Base-by-base conservation (phyloP, 2,888 invertebrate species). In the Venusia cambrica region DNA sequence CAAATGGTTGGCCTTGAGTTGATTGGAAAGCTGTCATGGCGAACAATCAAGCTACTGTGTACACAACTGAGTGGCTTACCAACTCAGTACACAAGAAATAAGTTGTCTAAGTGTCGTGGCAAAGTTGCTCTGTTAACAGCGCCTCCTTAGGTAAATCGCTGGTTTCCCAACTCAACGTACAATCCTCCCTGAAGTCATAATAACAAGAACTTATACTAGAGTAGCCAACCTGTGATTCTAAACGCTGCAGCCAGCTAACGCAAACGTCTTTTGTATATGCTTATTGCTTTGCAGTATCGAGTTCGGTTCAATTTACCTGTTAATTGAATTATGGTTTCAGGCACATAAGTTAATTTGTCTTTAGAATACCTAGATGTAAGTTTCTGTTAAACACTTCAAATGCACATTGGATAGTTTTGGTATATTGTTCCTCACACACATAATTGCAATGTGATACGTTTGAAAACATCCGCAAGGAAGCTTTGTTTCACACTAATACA, bases 61-160 rank as follows among this genome's bases (percentile, higher is more conserved):
- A 76, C 67, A 78, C 69, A 77, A 74, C 71, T 57, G 71, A 71
- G 72, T 75, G 69, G 73, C 76, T 81, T 73, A 73, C 70, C 57
- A 74, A 79, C 73, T 75, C 71, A 57, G 59, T 55, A 73, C 73
- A 80, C 84, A 80, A 83, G 85, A 84, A 85, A 84, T 84, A 83
- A 85, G 84, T 84, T 85, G 83, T 83, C 84, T 80, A 83, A 85
- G 81, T 81, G 80, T 81, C 80, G 63, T 66, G 74, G 64, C 69
- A 67, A 84, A 84, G 80, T 85, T 85, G 63, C 62, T 75, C 79
- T 59, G 77, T 74, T 76, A 77, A 68, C 74, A 76, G 69, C 71
- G 71, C 68, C 77, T 77, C 63, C 74, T 73, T 77, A 83, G 76
- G 80, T 81, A 83, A 81, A 85, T 77, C 78, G 76, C 75, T 62